These are phyloP conservation scores for Oscheius sp. DNA, from an alignment of 1,140 invertebrate genomes.

Conservation along the genomic window DNA sequence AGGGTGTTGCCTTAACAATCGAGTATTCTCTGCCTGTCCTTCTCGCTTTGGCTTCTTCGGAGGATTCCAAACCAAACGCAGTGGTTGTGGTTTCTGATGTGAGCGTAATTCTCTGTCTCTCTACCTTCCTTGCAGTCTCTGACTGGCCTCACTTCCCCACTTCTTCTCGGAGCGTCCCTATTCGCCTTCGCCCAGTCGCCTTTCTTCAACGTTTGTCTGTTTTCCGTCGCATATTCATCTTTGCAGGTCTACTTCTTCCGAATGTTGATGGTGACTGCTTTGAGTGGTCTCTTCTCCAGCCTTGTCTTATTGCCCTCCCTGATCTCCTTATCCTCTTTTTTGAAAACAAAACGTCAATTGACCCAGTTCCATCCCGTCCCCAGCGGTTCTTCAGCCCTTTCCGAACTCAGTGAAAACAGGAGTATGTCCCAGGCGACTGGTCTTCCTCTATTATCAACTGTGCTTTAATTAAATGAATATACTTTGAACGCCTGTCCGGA, in stretches of 20 bases:
- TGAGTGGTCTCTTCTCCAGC: not conserved
- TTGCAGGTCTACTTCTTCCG: constrained; percentile 4
- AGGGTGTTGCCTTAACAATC: not conserved
- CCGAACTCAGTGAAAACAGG: no score
- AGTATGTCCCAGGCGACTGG: no score
- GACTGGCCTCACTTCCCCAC: not conserved
- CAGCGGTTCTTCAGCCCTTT: no score
- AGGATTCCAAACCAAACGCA: no score
- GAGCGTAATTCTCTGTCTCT: no score
- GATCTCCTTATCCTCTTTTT: not conserved
- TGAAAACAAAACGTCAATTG: not conserved
- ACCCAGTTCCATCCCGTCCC: no score
- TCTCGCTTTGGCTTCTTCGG: not conserved
- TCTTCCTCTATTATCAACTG: no score
- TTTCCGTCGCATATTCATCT: no score
- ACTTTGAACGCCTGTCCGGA: no score
- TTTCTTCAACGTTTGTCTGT: not conserved
- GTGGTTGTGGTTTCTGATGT: no score
- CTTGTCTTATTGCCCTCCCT: not conserved
- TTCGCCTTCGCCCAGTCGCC: not conserved
- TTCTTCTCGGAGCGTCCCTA: not conserved
- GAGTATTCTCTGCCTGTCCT: not conserved
- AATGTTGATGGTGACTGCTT: not conserved
- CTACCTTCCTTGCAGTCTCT: not conserved
- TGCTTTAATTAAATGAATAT: no score